These are phyloP conservation scores for Nibea coibor DNA, from an alignment of 2,113 vertebrate genomes.

Conservation along the genomic window DNA sequence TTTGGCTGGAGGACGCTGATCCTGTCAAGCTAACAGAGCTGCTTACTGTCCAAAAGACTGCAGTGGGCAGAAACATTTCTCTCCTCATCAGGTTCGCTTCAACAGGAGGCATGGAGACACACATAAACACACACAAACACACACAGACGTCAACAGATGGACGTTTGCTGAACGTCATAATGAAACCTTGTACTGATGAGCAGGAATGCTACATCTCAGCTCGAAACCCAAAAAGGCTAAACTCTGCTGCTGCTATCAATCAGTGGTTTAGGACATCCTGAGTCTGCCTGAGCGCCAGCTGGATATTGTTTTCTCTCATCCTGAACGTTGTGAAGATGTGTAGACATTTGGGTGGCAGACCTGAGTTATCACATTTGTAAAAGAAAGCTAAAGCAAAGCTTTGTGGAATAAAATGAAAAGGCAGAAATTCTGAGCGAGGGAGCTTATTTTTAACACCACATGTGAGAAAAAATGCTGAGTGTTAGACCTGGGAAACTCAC, in stretches of 20 bases:
- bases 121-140: neutral
- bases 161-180: slow-evolving; percentile 27
- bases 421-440: neutral
- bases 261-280: slow-evolving; percentile 5
- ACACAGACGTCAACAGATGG: slow-evolving; percentile 10
- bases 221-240: slow-evolving; percentile 28
- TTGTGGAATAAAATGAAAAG: neutral
- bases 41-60: neutral
- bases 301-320: slow-evolving; percentile 70
- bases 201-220: slow-evolving; percentile 48
- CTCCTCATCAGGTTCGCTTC: slow-evolving; percentile 6
- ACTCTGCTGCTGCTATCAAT: slow-evolving; percentile 18
- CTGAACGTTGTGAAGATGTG: neutral
- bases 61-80: slow-evolving; percentile 2
- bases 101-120: slow-evolving; percentile 5
- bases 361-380: neutral
- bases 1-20: neutral
- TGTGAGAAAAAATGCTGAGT: slow-evolving; percentile 12
- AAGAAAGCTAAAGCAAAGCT: neutral
- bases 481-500: neutral
- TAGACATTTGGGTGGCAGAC: slow-evolving; percentile 11
- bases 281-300: slow-evolving; percentile 69
- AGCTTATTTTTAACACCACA: neutral
- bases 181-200: slow-evolving; percentile 40
- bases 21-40: neutral